A percentile compares a stretch with the other conserved stretches of the same genome.
Evolutionary conservation across 2,797 vertebrate genomes (phyloP).

Genomic region (Lacerta agilis): DNA sequence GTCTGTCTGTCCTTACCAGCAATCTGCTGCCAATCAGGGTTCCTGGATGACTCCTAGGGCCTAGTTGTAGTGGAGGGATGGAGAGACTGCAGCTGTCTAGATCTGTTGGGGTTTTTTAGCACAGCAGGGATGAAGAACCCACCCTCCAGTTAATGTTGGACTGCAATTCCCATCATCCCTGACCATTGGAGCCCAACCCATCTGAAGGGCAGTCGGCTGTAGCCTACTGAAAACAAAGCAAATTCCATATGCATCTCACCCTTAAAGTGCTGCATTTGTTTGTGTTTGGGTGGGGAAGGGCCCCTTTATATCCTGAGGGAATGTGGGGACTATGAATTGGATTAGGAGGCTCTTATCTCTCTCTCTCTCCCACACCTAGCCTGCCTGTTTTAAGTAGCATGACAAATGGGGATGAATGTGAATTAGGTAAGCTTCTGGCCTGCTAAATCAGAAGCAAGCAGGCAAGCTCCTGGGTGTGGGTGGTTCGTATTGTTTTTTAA

Average conservation of each 20-base stretch:
- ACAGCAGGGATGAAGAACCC: too few species aligned
- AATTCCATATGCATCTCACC: neutral
- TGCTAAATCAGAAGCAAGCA: neutral
- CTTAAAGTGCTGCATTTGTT: neutral
- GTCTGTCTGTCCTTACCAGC: neutral
- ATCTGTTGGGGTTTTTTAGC: neutral
- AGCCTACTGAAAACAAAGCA: neutral
- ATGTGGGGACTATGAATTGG: neutral
- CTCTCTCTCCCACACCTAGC: neutral
- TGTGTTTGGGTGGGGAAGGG: neutral
- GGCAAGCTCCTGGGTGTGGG: neutral
- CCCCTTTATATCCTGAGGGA: neutral
- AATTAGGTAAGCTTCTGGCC: neutral
- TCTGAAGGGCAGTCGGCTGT: too few species aligned
- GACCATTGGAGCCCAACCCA: too few species aligned
- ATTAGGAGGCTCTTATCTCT: conserved; percentile 9
- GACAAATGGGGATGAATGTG: conserved; percentile 13
- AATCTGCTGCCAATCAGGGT: neutral
- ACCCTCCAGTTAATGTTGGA: neutral
- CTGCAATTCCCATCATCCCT: neutral
- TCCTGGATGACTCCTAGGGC: neutral
- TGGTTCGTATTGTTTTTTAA: neutral
- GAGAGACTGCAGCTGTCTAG: neutral
- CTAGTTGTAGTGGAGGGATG: neutral
- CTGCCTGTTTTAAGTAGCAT: conserved; percentile 8